A percentile compares a stretch with the other conserved stretches of the same genome.
Evolutionary conservation across 1,140 invertebrate genomes (phyloP).

Genomic region (Zophobas atratus): DNA sequence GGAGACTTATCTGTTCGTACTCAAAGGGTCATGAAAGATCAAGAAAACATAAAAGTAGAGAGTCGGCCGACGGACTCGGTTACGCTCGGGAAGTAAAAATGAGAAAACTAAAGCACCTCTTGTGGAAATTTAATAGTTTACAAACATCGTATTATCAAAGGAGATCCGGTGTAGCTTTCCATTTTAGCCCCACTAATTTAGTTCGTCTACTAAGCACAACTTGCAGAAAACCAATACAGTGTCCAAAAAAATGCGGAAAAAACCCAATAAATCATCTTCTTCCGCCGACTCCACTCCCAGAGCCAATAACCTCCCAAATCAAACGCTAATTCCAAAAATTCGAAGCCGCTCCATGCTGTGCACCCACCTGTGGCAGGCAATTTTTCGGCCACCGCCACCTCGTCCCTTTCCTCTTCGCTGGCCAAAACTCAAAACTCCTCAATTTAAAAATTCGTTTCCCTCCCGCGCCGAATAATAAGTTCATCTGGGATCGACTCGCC

Average conservation of each 20-base stretch:
- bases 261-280: too few species aligned
- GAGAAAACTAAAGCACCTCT: neutral
- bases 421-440: slow-evolving; percentile 1
- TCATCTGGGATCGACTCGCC: slow-evolving; percentile 3
- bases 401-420: slow-evolving; percentile 12
- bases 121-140: neutral
- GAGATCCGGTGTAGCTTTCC: too few species aligned
- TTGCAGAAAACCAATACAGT: too few species aligned
- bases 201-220: too few species aligned
- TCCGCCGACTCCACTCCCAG: too few species aligned
- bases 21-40: neutral
- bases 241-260: too few species aligned
- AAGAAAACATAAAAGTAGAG: too few species aligned
- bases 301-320: too few species aligned
- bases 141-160: too few species aligned
- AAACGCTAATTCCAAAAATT: neutral
- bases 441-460: neutral
- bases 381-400: neutral
- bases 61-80: too few species aligned
- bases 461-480: slow-evolving; percentile 5
- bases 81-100: too few species aligned
- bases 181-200: too few species aligned
- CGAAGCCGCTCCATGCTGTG: neutral
- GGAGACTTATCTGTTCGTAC: neutral
- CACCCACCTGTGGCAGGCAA: neutral